phyloP scores from a whole-genome alignment of 1,140 invertebrate species.

The Sitodiplosis mosellana region DNA sequence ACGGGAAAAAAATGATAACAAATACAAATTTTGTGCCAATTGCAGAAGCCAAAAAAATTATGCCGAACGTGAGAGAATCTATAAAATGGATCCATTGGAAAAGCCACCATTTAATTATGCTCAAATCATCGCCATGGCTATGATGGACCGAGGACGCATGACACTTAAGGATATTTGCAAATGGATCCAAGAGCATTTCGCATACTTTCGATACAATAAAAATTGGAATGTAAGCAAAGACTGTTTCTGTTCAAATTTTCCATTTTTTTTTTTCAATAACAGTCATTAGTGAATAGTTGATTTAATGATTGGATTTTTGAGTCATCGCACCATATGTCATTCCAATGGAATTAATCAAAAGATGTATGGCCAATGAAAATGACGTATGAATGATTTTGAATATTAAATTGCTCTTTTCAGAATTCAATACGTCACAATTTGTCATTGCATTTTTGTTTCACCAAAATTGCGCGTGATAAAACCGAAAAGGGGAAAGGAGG shows the following conservation, averaged over 20 bases:
- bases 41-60: constrained; percentile 17
- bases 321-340: too few relatives aligned
- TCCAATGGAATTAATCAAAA: too few relatives aligned
- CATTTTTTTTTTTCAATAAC: too few relatives aligned
- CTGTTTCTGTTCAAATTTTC: too few relatives aligned
- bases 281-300: too few relatives aligned
- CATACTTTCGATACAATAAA: constrained; percentile 18
- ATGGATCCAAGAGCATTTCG: constrained; percentile 23
- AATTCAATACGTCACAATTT: constrained; percentile 24
- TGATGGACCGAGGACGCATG: constrained; percentile 18
- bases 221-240: constrained; percentile 25
- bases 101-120: constrained; percentile 24
- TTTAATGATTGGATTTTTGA: too few relatives aligned
- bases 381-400: neutral
- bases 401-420: constrained; percentile 8
- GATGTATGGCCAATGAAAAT: too few relatives aligned
- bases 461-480: constrained; percentile 17
- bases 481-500: constrained; percentile 23
- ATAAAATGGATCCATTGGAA: constrained; percentile 14
- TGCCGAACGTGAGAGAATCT: constrained; percentile 12
- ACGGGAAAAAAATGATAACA: neutral
- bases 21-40: neutral
- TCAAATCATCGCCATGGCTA: constrained; percentile 23
- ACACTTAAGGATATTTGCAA: constrained; percentile 22
- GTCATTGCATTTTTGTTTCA: constrained; percentile 22